Evolutionary conservation across 1,140 invertebrate genomes (phyloP), one percentile per base, ranked within the genome.

Genomic region (Scaptodrosophila lebanonensis): DNA sequence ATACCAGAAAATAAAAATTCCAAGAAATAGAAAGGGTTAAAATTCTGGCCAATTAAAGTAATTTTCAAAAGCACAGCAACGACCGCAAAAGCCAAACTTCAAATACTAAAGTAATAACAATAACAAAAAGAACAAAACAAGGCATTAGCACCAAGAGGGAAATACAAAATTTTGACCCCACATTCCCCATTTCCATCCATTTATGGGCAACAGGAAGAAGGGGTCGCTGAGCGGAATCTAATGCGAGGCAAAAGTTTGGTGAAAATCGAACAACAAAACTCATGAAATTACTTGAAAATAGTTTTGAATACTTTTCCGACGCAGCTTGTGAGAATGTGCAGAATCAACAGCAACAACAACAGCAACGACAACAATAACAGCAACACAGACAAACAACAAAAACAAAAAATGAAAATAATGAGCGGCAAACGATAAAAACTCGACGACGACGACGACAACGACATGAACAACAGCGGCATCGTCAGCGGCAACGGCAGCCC

Each of bases 211-310:
- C 22, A 25, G 3, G n/a, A n/a, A n/a, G n/a, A n/a, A n/a, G n/a
- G 29, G 32, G n/a, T 13, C 40, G 27, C 22, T 15, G 4, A 20
- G n/a, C 27, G 6, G 30, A 16, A 32, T 8, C 8, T 25, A 3
- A 25, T 25, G 8, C 15, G 7, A 12, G 43, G 44, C 25, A 45
- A 69, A 69, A 61, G 35, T 69, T 66, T 48, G 32, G 15, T 32
- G 32, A 33, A 50, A 72, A 72, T 72, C 69, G 63, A 73, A 73
- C 44, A 67, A 63, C 69, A 64, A 63, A 73, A 73, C 69, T 73
- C 53, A 33, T 61, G 63, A 66, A 73, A 73, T 73, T 73, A 67
- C 68, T 73, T 52, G 63, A 47, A 67, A 73, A 73, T 73, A 73
- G 69, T 73, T 67, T 47, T 39, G 45, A 63, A 51, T 53, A 53